These are phyloP conservation scores for Ptychoptera contaminata DNA, from an alignment of 2,888 invertebrate species.

Conservation along the genomic window DNA sequence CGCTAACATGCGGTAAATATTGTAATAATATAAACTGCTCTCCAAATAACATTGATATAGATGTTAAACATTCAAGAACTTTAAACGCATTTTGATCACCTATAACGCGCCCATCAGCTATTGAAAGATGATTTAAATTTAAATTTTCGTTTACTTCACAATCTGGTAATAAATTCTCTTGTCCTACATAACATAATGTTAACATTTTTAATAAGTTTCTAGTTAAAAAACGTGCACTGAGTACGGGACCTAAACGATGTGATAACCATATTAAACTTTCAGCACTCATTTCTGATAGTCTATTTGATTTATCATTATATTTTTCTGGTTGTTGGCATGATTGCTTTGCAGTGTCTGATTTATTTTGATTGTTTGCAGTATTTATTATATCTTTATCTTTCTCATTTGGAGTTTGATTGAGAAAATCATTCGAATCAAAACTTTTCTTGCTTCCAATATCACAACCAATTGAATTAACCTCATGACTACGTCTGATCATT, in stretches of 20 bases:
- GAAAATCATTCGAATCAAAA: constrained; percentile 29
- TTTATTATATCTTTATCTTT: constrained; percentile 5
- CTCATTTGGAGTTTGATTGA: constrained; percentile 16
- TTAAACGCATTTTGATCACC: constrained; percentile 72
- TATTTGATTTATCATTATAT: constrained; percentile 27
- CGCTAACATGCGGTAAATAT: constrained; percentile 79
- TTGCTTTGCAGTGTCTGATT: background rate
- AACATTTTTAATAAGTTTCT: constrained; percentile 87
- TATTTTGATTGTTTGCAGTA: constrained; percentile 3
- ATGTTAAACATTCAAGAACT: constrained; percentile 80
- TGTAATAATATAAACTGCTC: constrained; percentile 77
- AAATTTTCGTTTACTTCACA: constrained; percentile 27
- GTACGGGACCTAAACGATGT: constrained; percentile 82
- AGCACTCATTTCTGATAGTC: constrained; percentile 72
- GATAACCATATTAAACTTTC: constrained; percentile 85
- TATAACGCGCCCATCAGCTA: constrained; percentile 46
- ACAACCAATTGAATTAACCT: constrained; percentile 42
- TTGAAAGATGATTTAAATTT: constrained; percentile 42
- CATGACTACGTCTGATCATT: constrained; percentile 29
- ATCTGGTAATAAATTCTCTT: constrained; percentile 48
- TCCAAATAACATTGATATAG: constrained; percentile 73
- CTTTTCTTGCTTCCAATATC: constrained; percentile 46
- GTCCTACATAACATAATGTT: constrained; percentile 81
- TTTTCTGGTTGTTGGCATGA: constrained; percentile 1
- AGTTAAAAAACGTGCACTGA: constrained; percentile 81